Base-by-base conservation (phyloP, 2,113 vertebrate genomes). In the Apeltes quadracus region DNA sequence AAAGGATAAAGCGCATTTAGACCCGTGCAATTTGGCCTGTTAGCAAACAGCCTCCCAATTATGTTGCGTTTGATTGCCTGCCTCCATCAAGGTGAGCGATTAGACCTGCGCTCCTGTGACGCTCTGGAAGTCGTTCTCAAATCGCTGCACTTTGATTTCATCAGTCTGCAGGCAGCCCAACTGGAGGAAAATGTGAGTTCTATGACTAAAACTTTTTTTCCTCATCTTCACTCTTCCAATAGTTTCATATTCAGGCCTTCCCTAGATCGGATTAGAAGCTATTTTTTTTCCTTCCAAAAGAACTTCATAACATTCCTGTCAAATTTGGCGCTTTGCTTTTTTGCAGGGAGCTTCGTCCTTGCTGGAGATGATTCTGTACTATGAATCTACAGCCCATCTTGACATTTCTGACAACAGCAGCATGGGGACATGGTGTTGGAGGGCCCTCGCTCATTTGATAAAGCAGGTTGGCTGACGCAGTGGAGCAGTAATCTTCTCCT, bases 181-280 rank as follows among this genome's bases (percentile, higher is more conserved):
- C 91, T 95, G 81, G 92, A 94, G 61, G 93, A 95, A 92, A 93
- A 94, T 91, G 94, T 95, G 88, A 93, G 93, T 90, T 89, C 89
- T 86, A 91, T 87, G 88, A 90, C 82, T 69, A 89, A 85, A 87
- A 86, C 73, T 81, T 85, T 76, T 81, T 84, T 90, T 84, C 68
- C 59, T 79, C 82, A 79, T 88, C 66, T 83, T 82, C 78, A 32
- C 44, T 84, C 84, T 87, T 83, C 77, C 81, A 83, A 78, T 69
- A 70, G 86, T 86, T 90, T 92, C 88, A 88, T 89, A 90, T 90
- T 90, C 88, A 89, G 80, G 64, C 69, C 80, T 66, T 53, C 29
- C 67, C 59, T 71, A 78, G 72, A 91, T 90, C 89, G 85, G 90
- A 92, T 92, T 90, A 91, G 70, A 82, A 73, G 38, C 44, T 16